A percentile compares a stretch with the other conserved stretches of the same genome.
Conservation (phyloP, 1,140 invertebrate genomes). For the Dinoponera quadriceps region DNA sequence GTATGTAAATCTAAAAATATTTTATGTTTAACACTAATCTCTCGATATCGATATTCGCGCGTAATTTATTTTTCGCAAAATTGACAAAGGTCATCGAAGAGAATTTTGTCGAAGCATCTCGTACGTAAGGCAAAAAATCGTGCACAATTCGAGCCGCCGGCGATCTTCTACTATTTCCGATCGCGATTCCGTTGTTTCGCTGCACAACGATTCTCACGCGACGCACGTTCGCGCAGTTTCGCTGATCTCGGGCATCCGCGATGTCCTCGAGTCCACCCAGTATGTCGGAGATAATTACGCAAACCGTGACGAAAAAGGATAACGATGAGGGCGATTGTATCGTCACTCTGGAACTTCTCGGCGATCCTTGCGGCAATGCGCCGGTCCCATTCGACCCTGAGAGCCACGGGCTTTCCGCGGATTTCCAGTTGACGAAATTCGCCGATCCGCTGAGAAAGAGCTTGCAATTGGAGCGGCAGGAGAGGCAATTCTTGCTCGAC, state of each 20-base stretch:
- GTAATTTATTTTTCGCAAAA: background rate
- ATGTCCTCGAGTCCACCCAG: constrained; percentile 22
- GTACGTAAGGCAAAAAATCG: background rate
- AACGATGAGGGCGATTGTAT: background rate
- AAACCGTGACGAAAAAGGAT: background rate
- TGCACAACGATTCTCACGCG: background rate
- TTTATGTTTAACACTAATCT: background rate
- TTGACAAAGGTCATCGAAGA: background rate
- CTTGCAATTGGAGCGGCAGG: constrained; percentile 8
- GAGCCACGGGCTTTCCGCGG: constrained; percentile 87
- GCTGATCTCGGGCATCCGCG: background rate
- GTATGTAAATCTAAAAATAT: too few relatives aligned
- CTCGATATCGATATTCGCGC: background rate
- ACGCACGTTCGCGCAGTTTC: background rate
- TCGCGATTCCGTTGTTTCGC: constrained; percentile 1
- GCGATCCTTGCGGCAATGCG: background rate
- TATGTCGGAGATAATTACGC: constrained; percentile 29
- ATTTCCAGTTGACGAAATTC: constrained; percentile 89
- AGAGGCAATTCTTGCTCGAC: constrained; percentile 1
- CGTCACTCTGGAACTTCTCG: background rate
- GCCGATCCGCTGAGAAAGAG: constrained; percentile 80
- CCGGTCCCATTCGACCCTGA: constrained; percentile 86
- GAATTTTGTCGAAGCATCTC: background rate
- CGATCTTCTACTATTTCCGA: background rate
- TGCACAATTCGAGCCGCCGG: background rate